phyloP scores from a whole-genome alignment of 2,888 invertebrate genomes.

The Drosophila barbarae region DNA sequence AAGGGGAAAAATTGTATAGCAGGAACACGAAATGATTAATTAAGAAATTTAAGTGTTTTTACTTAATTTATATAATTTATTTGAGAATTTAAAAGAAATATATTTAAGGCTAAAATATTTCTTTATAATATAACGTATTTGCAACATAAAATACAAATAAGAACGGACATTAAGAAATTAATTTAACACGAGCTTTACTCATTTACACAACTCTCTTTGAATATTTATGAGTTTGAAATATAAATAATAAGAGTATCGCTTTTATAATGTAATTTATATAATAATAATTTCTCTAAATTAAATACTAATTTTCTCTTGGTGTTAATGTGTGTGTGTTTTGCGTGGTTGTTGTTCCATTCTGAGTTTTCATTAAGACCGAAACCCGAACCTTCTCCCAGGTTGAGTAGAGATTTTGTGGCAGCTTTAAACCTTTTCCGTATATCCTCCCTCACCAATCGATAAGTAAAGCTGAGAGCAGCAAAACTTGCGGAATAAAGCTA shows the following conservation, averaged over 20 bases:
- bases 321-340: not conserved
- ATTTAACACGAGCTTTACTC: not conserved
- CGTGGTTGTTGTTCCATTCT: conserved; percentile 31
- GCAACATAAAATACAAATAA: not conserved
- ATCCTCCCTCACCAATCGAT: conserved; percentile 41
- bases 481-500: conserved; percentile 49
- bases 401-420: conserved; percentile 31
- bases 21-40: not conserved
- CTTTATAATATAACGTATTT: no score
- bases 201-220: not conserved
- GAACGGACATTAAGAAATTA: not conserved
- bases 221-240: not conserved
- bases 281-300: not conserved
- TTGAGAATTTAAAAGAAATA: no score
- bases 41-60: not conserved
- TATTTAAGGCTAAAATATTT: no score
- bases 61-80: no score
- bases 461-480: conserved; percentile 28
- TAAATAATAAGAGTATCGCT: not conserved
- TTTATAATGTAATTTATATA: not conserved
- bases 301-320: not conserved
- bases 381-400: conserved; percentile 12
- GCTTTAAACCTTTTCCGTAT: conserved; percentile 46
- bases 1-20: not conserved
- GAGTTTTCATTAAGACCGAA: conserved; percentile 58